These are phyloP conservation scores for Mandrillus leucophaeus DNA, from an alignment of 2,113 vertebrate species.

Conservation along the genomic window DNA sequence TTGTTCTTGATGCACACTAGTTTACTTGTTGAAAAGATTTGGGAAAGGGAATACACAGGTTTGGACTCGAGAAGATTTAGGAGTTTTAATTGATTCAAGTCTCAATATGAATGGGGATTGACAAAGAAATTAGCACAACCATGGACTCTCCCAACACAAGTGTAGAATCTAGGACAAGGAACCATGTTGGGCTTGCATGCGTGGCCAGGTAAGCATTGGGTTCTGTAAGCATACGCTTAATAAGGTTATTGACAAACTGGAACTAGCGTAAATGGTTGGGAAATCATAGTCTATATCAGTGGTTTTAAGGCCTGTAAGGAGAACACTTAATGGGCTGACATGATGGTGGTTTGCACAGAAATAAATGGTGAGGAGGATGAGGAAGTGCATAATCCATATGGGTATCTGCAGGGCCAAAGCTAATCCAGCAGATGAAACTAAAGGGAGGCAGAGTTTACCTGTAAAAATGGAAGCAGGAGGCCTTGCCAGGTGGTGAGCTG, in stretches of 20 bases:
- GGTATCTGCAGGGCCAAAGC: neutral
- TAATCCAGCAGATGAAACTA: neutral
- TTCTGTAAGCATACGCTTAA: neutral
- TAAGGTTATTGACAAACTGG: neutral
- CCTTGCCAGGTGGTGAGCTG: accelerated
- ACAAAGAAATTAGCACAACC: neutral
- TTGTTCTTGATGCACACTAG: neutral
- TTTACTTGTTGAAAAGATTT: neutral
- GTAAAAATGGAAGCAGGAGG: neutral
- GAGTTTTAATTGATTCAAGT: neutral
- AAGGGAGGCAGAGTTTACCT: neutral
- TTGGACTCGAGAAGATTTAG: neutral
- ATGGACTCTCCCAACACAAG: accelerated
- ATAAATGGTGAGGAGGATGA: neutral
- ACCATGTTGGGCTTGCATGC: neutral
- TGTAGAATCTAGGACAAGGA: too few species aligned
- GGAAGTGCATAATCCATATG: neutral
- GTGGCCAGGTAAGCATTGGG: accelerated
- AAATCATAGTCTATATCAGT: neutral
- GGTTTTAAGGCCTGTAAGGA: neutral
- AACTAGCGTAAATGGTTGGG: neutral
- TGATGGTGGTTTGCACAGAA: neutral
- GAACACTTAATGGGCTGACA: neutral
- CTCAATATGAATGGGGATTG: neutral
- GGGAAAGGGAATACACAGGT: neutral